These are phyloP conservation scores for Lasioglossum oenotherae DNA, from an alignment of 2,888 invertebrate species.

Conservation along the genomic window DNA sequence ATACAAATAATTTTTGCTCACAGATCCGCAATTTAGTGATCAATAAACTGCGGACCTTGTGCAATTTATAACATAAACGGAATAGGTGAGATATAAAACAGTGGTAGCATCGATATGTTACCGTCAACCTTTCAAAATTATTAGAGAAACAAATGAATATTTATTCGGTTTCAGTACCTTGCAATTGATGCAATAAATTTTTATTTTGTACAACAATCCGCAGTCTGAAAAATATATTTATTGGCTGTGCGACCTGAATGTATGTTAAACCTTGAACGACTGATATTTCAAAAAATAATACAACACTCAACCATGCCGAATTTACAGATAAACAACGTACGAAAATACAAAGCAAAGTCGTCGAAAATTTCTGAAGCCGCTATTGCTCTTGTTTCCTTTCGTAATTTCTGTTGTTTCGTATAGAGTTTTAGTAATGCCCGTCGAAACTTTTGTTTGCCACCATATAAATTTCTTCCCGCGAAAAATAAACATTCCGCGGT, in stretches of 20 bases:
- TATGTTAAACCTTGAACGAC: neutral
- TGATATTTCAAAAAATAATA: neutral
- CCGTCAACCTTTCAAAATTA: neutral
- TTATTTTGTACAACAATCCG: neutral
- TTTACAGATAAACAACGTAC: neutral
- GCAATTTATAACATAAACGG: neutral
- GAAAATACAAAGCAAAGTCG: neutral
- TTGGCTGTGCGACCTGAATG: neutral
- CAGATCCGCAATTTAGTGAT: neutral
- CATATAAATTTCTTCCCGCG: neutral
- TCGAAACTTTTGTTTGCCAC: neutral
- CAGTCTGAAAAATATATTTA: neutral
- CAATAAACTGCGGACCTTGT: neutral
- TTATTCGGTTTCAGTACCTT: neutral
- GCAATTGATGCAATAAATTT: neutral
- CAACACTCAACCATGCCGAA: neutral
- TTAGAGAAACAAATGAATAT: neutral
- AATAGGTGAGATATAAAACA: neutral
- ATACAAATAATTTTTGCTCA: neutral
- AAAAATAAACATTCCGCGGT: neutral
- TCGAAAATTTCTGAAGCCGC: neutral
- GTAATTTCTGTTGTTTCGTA: neutral
- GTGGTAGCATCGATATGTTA: neutral
- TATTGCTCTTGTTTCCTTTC: neutral
- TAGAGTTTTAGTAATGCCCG: neutral